Evolutionary conservation across 2,797 vertebrate species (phyloP), one percentile per base, ranked within the genome.

Genomic region (Perodicticus potto): DNA sequence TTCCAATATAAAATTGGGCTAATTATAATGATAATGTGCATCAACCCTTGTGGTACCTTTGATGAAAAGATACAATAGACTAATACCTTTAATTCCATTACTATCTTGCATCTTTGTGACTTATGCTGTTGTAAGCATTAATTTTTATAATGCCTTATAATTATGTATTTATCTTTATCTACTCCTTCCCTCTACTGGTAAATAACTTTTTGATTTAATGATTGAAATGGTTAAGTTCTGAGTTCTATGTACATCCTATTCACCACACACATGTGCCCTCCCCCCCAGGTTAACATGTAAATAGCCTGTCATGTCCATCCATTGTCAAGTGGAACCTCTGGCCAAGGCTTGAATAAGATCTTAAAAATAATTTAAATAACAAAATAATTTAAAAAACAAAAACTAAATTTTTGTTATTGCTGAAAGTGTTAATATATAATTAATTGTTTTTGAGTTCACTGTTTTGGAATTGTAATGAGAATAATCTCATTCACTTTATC

Each of bases 131-230:
- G 77, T 34, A 95, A 74, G 37, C 76, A 73, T 96, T 95, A 63
- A 86, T 70, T 86, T 95, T 93, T 61, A 85, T 45, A 86, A 73
- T 91, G 27, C 34, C 43, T 95, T 94, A 55, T 45, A 94, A 91
- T 93, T 96, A n/a, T 43, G 19, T 77, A 22, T 74, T 95, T 88
- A 37, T 76, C 59, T 83, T 81, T 82, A 57, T 45, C 45, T 67
- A 32, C 20, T 53, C 20, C 63, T 96, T 95, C 76, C 76, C 67
- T 83, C 34, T 67, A 70, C 93, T n/a, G 40, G 40, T 78, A 82
- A 92, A 69, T 78, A 40, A 67, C 32, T 81, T 49, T 93, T 61
- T 81, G 86, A 90, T 61, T 72, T 69, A 80, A 45, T 49, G 7
- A 55, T 59, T 69, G 53, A 80, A 89, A 34, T 93, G n/a, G 34